Base-by-base conservation (phyloP, 2,797 vertebrate species). In the Malacoctenus gilli region DNA sequence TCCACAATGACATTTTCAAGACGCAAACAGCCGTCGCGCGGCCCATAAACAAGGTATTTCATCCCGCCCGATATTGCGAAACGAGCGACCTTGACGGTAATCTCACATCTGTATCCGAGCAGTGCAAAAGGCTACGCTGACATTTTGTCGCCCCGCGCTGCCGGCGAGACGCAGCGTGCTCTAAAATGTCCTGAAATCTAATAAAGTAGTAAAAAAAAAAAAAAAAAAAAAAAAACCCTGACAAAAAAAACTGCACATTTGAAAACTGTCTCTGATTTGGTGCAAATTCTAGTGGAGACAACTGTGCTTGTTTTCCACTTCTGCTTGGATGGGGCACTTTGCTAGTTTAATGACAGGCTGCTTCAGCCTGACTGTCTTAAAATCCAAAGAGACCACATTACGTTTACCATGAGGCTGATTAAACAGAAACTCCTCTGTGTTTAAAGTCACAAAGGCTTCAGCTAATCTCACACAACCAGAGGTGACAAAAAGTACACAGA, bases 361-460 rank as follows among this genome's bases (percentile, higher is more conserved):
- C 51, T 68, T 76, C 71, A n/a, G n/a, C n/a, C n/a, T n/a, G n/a
- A n/a, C n/a, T 80, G 71, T 67, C 48, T 75, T 69, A 2, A 72
- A 77, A 77, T 75, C 67, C 64, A 66, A 59, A 42, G 47, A 73
- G 61, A 76, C 60, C 61, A 23, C 34, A 54, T 76, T 75, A 65
- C 44, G 74, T 47, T 54, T 62, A 52, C 40, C 41, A 31, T 35
- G 28, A 35, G 62, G 56, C 70, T 57, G 46, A 52, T 66, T 66
- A 16, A 78, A 80, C 49, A 51, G 23, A 65, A 58, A 55, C 37
- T 54, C 22, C 58, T 47, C 21, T 22, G 63, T 59, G 68, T 62
- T 72, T 72, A 55, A 79, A 80, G 68, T 47, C 68, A 58, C 36
- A 59, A 21, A 18, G 36, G 64, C 59, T 60, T 32, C 25, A 76